Conservation (phyloP, 2,888 invertebrate genomes). For the Tineola bisselliella region DNA sequence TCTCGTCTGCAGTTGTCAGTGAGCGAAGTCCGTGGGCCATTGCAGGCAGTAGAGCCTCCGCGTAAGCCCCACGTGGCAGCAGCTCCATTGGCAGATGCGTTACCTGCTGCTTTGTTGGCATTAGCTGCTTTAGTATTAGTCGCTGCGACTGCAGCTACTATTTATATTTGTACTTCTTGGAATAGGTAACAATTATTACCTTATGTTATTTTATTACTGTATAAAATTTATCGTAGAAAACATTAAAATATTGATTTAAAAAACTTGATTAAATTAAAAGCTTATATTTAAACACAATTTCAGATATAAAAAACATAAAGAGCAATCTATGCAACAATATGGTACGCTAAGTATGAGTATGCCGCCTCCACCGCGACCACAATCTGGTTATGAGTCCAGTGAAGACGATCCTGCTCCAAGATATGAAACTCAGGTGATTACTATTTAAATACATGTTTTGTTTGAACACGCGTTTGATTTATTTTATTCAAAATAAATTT, state of each 20-base stretch:
- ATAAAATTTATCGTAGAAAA: no score
- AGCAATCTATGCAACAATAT: slow-evolving; percentile 80
- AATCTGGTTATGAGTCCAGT: slow-evolving; percentile 60
- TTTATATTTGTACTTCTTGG: slow-evolving; percentile 95
- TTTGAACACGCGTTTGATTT: no score
- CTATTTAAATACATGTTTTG: no score
- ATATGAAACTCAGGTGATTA: slow-evolving; percentile 94
- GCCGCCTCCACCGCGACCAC: slow-evolving; percentile 45
- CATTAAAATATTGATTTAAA: no score
- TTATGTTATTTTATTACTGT: no score
- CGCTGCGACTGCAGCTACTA: slow-evolving; percentile 86
- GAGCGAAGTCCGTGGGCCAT: slow-evolving; percentile 68
- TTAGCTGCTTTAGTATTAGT: slow-evolving; percentile 90
- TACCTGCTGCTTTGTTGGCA: slow-evolving; percentile 89
- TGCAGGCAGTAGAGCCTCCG: slow-evolving; percentile 25
- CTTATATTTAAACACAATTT: slow-evolving; percentile 19
- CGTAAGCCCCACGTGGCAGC: slow-evolving; percentile 36
- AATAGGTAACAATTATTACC: slow-evolving; percentile 72
- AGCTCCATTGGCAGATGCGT: slow-evolving; percentile 70
- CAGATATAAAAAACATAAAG: slow-evolving; percentile 89
- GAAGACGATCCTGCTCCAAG: slow-evolving; percentile 85
- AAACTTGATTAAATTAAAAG: no score
- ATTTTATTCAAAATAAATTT: no score
- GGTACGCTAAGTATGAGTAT: slow-evolving; percentile 53
- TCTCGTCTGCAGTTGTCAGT: slow-evolving; percentile 59